A percentile compares a stretch with the other conserved stretches of the same genome.
phyloP scores from a whole-genome alignment of 1,140 invertebrate genomes.

The Solenopsis fugax region DNA sequence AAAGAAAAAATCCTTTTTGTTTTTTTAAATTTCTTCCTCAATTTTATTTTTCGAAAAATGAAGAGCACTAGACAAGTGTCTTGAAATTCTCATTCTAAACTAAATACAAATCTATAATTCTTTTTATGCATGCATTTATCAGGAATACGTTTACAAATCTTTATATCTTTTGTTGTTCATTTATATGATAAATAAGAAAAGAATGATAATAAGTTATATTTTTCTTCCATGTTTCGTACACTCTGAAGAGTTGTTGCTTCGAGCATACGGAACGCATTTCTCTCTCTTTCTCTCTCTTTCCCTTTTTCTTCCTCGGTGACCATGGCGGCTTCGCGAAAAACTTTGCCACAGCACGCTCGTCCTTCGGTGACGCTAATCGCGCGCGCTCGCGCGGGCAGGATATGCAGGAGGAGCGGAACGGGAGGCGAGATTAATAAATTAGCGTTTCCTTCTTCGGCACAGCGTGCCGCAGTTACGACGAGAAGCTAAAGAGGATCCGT shows the following conservation, averaged over 20 bases:
- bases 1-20: too few species aligned
- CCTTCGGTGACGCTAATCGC: constrained; percentile 54
- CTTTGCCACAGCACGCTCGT: constrained; percentile 29
- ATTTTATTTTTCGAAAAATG: too few species aligned
- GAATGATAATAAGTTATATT: not conserved
- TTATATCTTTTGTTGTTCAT: not conserved
- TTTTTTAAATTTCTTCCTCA: too few species aligned
- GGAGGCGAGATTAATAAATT: constrained; percentile 80
- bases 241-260: not conserved
- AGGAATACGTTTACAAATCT: not conserved
- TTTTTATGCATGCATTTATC: not conserved
- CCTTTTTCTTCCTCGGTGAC: constrained; percentile 2
- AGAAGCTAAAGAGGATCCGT: constrained; percentile 81
- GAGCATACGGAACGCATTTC: not conserved
- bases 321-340: not conserved
- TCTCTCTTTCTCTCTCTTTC: constrained; percentile 2
- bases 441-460: constrained; percentile 81
- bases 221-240: not conserved
- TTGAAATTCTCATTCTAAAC: not conserved
- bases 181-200: not conserved
- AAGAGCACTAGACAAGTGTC: not conserved
- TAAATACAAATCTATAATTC: not conserved
- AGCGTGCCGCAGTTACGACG: constrained; percentile 78
- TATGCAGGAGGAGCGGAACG: constrained; percentile 58
- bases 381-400: constrained; percentile 40